These are phyloP conservation scores for Littorina saxatilis DNA, from an alignment of 1,140 invertebrate genomes.

Conservation along the genomic window DNA sequence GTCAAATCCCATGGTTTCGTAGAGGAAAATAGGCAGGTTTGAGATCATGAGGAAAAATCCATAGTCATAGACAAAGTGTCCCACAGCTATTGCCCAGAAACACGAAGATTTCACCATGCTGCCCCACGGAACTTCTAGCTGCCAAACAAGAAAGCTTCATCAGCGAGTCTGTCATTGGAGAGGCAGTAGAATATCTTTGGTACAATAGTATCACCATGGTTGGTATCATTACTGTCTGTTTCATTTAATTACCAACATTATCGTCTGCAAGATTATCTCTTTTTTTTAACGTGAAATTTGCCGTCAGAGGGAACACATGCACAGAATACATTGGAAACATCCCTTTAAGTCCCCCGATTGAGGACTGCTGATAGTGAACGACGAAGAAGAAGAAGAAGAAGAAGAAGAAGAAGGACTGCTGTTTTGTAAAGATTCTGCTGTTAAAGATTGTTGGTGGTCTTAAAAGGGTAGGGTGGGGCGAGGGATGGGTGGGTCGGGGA, in stretches of 20 bases:
- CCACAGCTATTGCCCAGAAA: constrained; percentile 90
- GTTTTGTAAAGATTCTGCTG: too few relatives aligned
- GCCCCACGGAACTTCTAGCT: constrained; percentile 14
- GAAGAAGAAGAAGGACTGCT: too few relatives aligned
- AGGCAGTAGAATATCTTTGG: background rate
- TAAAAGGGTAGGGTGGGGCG: too few relatives aligned
- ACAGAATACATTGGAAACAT: too few relatives aligned
- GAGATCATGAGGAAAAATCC: constrained; percentile 94
- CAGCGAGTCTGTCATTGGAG: too few relatives aligned
- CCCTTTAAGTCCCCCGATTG: too few relatives aligned
- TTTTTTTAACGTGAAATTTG: too few relatives aligned
- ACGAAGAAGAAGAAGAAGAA: too few relatives aligned
- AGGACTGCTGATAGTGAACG: background rate
- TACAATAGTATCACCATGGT: background rate
- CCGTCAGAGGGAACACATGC: too few relatives aligned
- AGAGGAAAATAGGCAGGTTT: constrained; percentile 94
- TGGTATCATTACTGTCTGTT: background rate
- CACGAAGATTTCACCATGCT: constrained; percentile 84
- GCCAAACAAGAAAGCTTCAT: background rate
- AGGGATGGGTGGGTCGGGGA: too few relatives aligned
- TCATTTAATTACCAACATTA: background rate
- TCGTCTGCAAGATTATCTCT: background rate
- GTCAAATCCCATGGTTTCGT: constrained; percentile 89
- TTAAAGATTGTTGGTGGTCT: too few relatives aligned
- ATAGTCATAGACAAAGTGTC: constrained; percentile 92